Evolutionary conservation across 1,140 invertebrate species (phyloP), one percentile per base, ranked within the genome.

Genomic region (Diabrotica virgifera): DNA sequence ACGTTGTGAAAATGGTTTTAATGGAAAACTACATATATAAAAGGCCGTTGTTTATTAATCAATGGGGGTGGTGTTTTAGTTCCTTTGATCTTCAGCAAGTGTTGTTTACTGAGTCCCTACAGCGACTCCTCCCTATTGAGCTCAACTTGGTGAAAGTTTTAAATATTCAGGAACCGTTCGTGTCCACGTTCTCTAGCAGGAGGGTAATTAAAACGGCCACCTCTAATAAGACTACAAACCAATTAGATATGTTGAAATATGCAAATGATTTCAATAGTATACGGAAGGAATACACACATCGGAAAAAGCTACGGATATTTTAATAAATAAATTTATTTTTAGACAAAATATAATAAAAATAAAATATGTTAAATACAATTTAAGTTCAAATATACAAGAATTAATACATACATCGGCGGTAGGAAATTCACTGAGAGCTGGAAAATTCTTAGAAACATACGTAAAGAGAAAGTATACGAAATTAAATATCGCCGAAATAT

Each of bases 91-190:
- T 63, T 40, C 51, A 51, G 55, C 60, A 62, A 59, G 65, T 60
- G 55, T 67, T 67, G 65, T 67, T 67, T 63, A 67, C 65, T 36
- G 11, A 58, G 12, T 36, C 36, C 13, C 6, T 12, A 37, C 56
- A 11, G 9, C 11, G 36, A 38, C 46, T 59, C 61, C 37, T 63
- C 57, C 59, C 55, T 63, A 67, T 67, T 58, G 61, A 59, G 50
- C 52, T 57, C 36, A 67, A 67, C 65, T 63, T 67, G 60, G 65
- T 51, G 56, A 67, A 67, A 63, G 65, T 67, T 67, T 67, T 67
- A 67, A 67, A 67, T 67, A 67, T 67, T 67, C 65, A 67, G 53
- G 60, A 54, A 36, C 61, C 57, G 62, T 67, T 53, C 61, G 62
- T 55, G 62, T 59, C 61, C 61, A 59, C 65, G 63, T 24, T 24